These are phyloP conservation scores for Brachylomia viminalis DNA, from an alignment of 2,888 invertebrate genomes.

Conservation along the genomic window DNA sequence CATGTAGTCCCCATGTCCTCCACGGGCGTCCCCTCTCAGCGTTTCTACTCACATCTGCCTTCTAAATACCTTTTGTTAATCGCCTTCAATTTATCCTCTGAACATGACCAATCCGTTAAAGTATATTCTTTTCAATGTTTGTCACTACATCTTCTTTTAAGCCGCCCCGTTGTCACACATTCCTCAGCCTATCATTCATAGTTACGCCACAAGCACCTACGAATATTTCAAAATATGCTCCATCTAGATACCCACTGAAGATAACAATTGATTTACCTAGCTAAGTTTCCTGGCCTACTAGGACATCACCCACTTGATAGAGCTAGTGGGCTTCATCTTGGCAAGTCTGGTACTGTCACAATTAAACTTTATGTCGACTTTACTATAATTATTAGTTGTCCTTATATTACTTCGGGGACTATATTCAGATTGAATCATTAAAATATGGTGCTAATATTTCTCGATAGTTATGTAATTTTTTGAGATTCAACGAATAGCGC, in stretches of 20 bases:
- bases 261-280: not conserved
- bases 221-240: not conserved
- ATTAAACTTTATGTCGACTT: constrained; percentile 19
- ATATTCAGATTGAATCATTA: constrained; percentile 28
- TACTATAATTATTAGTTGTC: constrained; percentile 32
- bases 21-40: no score
- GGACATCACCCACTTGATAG: constrained; percentile 3
- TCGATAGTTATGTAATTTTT: not conserved
- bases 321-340: not conserved
- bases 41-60: no score
- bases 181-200: no score
- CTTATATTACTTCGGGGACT: not conserved
- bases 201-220: no score
- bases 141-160: no score
- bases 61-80: no score
- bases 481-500: not conserved
- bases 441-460: not conserved
- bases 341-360: constrained; percentile 1
- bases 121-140: no score
- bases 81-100: no score
- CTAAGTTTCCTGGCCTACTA: not conserved
- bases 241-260: not conserved
- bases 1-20: no score
- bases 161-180: no score
- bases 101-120: no score